Conservation (phyloP, 2,113 vertebrate genomes). For the Furnarius figulus region DNA sequence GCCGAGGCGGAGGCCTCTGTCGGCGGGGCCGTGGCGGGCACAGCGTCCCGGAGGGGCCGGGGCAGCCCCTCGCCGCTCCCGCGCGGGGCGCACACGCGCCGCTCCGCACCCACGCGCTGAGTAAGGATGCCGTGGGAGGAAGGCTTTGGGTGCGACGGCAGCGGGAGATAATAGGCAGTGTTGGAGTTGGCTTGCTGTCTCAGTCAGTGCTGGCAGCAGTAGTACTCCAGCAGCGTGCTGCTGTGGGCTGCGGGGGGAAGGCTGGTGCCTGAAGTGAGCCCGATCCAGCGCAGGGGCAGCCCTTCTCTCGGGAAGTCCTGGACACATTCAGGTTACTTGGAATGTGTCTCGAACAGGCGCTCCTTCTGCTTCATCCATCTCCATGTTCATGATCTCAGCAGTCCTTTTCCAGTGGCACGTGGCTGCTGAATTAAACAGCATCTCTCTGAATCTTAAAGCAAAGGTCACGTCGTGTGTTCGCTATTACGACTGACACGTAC, state of each 20-base stretch:
- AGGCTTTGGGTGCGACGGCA: constrained; percentile 7
- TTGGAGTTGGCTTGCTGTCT: neutral
- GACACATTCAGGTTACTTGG: neutral
- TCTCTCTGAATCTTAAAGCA: neutral
- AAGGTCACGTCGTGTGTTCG: rapidly evolving
- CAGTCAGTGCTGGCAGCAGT: neutral
- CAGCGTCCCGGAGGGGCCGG: neutral
- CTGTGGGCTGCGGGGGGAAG: neutral
- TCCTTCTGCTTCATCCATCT: neutral
- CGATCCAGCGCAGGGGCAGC: neutral
- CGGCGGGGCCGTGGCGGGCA: neutral
- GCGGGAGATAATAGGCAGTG: neutral
- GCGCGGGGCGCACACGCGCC: no score
- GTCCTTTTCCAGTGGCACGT: rapidly evolving
- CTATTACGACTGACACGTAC: neutral
- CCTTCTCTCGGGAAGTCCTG: neutral
- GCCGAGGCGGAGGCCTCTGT: neutral
- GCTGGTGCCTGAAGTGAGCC: neutral
- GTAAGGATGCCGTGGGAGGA: constrained; percentile 30
- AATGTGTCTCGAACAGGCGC: neutral
- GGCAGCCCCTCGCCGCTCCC: no score
- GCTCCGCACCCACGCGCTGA: neutral
- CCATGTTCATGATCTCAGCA: neutral
- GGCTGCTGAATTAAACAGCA: neutral
- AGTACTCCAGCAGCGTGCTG: neutral